Conservation (phyloP, 2,888 invertebrate species). For the Oxytorus armatus region DNA sequence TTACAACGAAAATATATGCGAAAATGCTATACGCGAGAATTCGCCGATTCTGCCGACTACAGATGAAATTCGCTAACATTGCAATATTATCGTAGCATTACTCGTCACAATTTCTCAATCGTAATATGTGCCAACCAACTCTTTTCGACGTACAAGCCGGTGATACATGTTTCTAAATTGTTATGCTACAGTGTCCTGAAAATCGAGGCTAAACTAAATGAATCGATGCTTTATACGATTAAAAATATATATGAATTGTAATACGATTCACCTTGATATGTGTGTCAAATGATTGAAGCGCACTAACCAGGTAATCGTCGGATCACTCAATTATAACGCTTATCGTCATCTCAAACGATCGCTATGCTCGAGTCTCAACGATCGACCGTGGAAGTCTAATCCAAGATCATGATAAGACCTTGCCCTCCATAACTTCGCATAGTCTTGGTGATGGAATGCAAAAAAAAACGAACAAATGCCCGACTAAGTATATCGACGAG, state of each 20-base stretch:
- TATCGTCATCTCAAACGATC: neutral
- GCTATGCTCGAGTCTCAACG: conserved; percentile 19
- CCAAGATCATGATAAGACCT: conserved; percentile 71
- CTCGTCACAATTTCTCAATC: conserved; percentile 42
- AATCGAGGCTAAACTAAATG: neutral
- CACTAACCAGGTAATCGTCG: neutral
- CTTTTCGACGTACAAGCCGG: neutral
- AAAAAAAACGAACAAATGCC: conserved; percentile 64
- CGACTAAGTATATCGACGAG: conserved; percentile 50
- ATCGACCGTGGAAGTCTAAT: conserved; percentile 43
- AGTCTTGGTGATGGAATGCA: conserved; percentile 50
- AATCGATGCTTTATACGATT: neutral
- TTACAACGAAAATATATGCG: conserved; percentile 22
- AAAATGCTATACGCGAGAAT: conserved; percentile 50
- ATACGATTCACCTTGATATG: neutral
- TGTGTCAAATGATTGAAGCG: neutral
- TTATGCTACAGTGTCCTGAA: conserved; percentile 2
- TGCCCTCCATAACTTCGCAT: conserved; percentile 71
- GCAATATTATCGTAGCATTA: conserved; percentile 12
- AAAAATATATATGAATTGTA: neutral
- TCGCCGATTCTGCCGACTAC: conserved; percentile 20
- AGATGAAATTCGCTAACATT: conserved; percentile 59
- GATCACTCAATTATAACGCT: conserved; percentile 21
- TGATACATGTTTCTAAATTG: neutral
- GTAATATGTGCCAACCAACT: neutral